Conservation (phyloP, 2,888 invertebrate genomes). For the Orgyia antiqua region DNA sequence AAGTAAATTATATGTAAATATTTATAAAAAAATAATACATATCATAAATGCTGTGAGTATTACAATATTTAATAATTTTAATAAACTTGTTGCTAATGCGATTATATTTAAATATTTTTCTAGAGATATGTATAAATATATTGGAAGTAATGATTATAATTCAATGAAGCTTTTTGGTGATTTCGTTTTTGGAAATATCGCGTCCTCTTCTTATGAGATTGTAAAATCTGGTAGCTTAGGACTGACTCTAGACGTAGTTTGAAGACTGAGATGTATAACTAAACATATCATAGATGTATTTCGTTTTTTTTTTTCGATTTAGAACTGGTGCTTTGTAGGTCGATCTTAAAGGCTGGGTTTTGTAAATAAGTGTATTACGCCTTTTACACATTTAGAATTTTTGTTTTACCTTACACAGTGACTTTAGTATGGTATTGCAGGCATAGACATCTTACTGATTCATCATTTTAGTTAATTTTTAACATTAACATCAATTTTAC, state of each 20-base stretch:
- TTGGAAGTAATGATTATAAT: constrained; percentile 60
- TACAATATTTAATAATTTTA: constrained; percentile 75
- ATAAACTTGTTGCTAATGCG: constrained; percentile 70
- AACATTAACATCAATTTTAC: no score
- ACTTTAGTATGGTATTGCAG: constrained; percentile 33
- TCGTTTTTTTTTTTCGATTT: constrained; percentile 71
- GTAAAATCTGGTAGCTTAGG: constrained; percentile 73
- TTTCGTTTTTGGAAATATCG: constrained; percentile 68
- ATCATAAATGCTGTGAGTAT: constrained; percentile 76
- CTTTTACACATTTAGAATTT: constrained; percentile 65
- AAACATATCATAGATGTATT: constrained; percentile 74
- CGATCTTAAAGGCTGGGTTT: constrained; percentile 76
- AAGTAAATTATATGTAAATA: constrained; percentile 62
- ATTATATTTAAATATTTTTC: constrained; percentile 77
- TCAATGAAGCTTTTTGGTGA: constrained; percentile 68
- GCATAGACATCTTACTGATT: no score
- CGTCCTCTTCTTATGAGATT: constrained; percentile 77
- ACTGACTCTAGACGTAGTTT: constrained; percentile 74
- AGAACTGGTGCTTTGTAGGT: constrained; percentile 77
- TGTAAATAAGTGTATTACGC: constrained; percentile 72
- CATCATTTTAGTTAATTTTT: no score
- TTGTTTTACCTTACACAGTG: constrained; percentile 33
- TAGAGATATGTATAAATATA: constrained; percentile 73
- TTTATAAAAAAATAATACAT: constrained; percentile 67
- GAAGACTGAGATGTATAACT: constrained; percentile 74